Conservation (phyloP, 1,140 invertebrate species). For the Leucophenga varia region DNA sequence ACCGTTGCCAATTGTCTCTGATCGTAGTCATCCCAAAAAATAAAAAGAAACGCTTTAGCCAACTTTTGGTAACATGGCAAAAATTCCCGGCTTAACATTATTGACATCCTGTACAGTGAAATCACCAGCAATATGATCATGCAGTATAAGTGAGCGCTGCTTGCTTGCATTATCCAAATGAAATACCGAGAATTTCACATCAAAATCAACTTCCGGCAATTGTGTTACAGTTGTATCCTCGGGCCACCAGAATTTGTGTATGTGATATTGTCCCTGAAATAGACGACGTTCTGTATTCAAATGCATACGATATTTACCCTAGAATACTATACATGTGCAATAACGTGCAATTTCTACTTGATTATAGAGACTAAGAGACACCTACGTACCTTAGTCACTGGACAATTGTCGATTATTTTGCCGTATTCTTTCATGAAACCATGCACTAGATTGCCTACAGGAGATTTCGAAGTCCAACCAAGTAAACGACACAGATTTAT, state of each 20-base stretch:
- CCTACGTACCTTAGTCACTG: slow-evolving; percentile 39
- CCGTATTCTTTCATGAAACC: slow-evolving; percentile 41
- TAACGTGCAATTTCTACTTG: slow-evolving; percentile 6
- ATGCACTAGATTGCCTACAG: slow-evolving; percentile 37
- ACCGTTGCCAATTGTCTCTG: background rate
- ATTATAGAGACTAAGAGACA: slow-evolving; percentile 3
- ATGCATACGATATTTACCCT: slow-evolving; percentile 32
- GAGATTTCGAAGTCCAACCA: slow-evolving; percentile 34
- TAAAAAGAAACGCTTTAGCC: slow-evolving; percentile 14
- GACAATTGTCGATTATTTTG: slow-evolving; percentile 40
- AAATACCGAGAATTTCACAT: slow-evolving; percentile 30
- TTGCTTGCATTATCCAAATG: slow-evolving; percentile 33
- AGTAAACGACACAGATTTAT: slow-evolving; percentile 42
- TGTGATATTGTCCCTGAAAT: slow-evolving; percentile 49
- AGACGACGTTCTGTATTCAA: slow-evolving; percentile 23
- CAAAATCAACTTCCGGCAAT: slow-evolving; percentile 43
- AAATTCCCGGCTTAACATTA: slow-evolving; percentile 45
- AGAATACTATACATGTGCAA: too few relatives aligned
- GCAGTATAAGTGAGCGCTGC: slow-evolving; percentile 38
- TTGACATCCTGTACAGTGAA: slow-evolving; percentile 41
- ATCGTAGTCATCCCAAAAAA: too few relatives aligned
- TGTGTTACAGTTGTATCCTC: slow-evolving; percentile 44
- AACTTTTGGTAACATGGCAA: slow-evolving; percentile 40
- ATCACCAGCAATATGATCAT: slow-evolving; percentile 39
- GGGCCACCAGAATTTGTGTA: slow-evolving; percentile 51